Percentiles rank a stretch among this genome's conserved stretches.
Evolutionary conservation across 2,888 invertebrate genomes (phyloP).

Genomic region (Cryptus armator): DNA sequence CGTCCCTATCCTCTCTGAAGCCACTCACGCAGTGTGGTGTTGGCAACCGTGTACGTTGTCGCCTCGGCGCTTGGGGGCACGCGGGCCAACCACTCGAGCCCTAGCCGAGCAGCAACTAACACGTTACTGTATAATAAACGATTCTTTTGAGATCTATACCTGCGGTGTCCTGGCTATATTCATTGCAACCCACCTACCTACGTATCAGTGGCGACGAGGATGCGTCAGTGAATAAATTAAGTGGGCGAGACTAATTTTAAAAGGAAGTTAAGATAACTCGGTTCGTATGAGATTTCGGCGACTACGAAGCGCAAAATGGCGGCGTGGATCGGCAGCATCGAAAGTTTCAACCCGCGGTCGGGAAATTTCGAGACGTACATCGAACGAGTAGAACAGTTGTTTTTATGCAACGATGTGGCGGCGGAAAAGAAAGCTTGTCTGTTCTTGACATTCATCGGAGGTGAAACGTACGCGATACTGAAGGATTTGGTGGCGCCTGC

Average conservation of each 20-base stretch:
- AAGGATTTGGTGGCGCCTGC: background rate
- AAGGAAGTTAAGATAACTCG: background rate
- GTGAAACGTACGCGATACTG: background rate
- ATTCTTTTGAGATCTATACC: background rate
- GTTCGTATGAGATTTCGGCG: slow-evolving; percentile 1
- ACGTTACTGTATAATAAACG: background rate
- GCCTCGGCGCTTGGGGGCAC: no score
- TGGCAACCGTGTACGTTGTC: no score
- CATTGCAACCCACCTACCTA: slow-evolving; percentile 5
- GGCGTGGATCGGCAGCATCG: slow-evolving; percentile 5
- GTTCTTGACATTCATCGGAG: slow-evolving; percentile 5
- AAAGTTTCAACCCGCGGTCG: slow-evolving; percentile 9
- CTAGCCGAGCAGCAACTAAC: background rate
- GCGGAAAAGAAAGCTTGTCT: slow-evolving; percentile 1
- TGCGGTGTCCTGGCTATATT: background rate
- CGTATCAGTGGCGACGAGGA: slow-evolving; percentile 1
- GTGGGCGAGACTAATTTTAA: background rate
- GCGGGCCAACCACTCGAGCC: slow-evolving; percentile 7
- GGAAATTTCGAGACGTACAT: slow-evolving; percentile 6
- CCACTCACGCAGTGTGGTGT: no score
- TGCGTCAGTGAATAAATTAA: background rate
- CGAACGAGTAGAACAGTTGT: slow-evolving; percentile 7
- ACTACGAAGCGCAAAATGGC: slow-evolving; percentile 3
- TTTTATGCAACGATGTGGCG: slow-evolving; percentile 9
- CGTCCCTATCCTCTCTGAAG: no score